These are phyloP conservation scores for Enteromius fasciolatus DNA, from an alignment of 2,797 vertebrate species.

Conservation along the genomic window DNA sequence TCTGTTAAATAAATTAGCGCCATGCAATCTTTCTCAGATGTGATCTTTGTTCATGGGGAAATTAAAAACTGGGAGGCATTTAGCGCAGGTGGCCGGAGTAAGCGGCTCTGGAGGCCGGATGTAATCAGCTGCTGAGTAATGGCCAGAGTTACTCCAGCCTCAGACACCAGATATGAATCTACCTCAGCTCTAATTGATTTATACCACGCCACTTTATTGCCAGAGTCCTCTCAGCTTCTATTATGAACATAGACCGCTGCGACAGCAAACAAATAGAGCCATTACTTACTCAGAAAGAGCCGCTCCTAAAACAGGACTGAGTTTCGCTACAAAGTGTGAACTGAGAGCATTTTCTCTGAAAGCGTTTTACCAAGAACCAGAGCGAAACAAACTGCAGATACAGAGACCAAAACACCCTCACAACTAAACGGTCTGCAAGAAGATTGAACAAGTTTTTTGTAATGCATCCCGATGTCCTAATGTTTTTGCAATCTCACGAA, in stretches of 20 bases:
- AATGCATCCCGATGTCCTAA: neutral
- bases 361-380: conserved; percentile 23
- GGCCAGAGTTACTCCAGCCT: conserved; percentile 65
- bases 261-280: conserved; percentile 46
- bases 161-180: conserved; percentile 43
- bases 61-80: conserved; percentile 82
- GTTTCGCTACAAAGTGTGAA: conserved; percentile 17
- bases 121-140: conserved; percentile 67
- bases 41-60: conserved; percentile 76
- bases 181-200: conserved; percentile 57
- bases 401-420: neutral
- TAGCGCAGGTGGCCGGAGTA: conserved; percentile 72
- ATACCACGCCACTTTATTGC: conserved; percentile 58
- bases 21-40: conserved; percentile 76
- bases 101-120: conserved; percentile 67
- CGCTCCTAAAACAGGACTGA: conserved; percentile 1
- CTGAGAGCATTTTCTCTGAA: conserved; percentile 29
- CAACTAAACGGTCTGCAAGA: neutral
- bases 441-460: too few species aligned
- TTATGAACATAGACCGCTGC: conserved; percentile 53
- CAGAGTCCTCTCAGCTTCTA: conserved; percentile 49
- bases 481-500: neutral
- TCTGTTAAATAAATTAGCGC: conserved; percentile 80
- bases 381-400: neutral
- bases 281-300: conserved; percentile 33